These are phyloP conservation scores for Drosophila mimica DNA, from an alignment of 2,888 invertebrate genomes.

Conservation along the genomic window DNA sequence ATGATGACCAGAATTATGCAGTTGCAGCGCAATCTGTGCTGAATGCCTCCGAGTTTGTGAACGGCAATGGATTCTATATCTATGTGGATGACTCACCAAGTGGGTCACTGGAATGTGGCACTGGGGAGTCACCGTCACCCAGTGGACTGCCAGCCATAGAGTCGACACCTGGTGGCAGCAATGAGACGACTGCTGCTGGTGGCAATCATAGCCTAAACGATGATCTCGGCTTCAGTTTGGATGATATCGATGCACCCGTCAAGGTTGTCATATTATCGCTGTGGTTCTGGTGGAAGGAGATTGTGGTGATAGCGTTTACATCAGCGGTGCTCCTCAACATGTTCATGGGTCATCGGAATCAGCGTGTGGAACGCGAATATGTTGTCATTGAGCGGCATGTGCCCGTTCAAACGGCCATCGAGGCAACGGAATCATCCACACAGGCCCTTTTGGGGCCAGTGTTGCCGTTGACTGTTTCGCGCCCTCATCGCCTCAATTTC, in stretches of 20 bases:
- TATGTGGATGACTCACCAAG: constrained; percentile 86
- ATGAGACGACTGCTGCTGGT: constrained; percentile 26
- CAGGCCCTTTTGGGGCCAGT: constrained; percentile 76
- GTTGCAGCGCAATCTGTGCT: constrained; percentile 90
- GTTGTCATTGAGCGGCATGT: constrained; percentile 85
- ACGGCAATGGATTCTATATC: constrained; percentile 93
- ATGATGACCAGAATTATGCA: constrained; percentile 85
- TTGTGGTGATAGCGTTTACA: constrained; percentile 90
- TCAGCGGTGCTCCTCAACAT: constrained; percentile 90
- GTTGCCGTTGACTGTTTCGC: constrained; percentile 30
- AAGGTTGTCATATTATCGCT: constrained; percentile 90
- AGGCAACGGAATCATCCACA: constrained; percentile 83
- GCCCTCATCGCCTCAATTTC: constrained; percentile 43
- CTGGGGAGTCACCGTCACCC: neutral
- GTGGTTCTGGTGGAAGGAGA: constrained; percentile 95
- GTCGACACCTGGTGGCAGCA: constrained; percentile 14
- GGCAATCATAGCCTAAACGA: constrained; percentile 68
- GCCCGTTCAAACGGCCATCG: constrained; percentile 83
- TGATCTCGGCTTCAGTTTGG: constrained; percentile 82
- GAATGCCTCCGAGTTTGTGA: constrained; percentile 90
- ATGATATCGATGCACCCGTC: constrained; percentile 87
- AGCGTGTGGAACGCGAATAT: constrained; percentile 81
- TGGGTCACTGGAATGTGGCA: constrained; percentile 1
- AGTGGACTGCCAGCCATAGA: constrained; percentile 54
- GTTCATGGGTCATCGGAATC: constrained; percentile 86